Evolutionary conservation across 2,797 vertebrate species (phyloP), one percentile per base, ranked within the genome.

Genomic region (Poliocrania exsul): DNA sequence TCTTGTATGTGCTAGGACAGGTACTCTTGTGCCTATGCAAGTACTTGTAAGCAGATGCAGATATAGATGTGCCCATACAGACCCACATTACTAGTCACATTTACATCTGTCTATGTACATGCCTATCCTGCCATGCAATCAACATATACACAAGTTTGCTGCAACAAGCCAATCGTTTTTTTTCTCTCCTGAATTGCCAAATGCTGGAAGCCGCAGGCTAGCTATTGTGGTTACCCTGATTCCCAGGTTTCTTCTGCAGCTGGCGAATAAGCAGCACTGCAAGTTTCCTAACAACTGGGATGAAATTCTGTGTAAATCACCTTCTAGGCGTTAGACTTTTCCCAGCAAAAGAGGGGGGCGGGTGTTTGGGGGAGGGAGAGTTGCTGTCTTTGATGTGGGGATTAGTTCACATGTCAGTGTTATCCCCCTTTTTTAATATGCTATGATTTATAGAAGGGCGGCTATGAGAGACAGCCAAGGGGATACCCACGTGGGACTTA

Each of bases 401-500:
- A 96, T 97, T 96, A 96, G 96, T 97, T 97, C 95, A 97, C 94
- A 97, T 95, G 93, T 95, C 95, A 84, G 69, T 72, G 81, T 95
- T 95, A 95, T 94, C 72, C 91, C 95, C 49, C 6, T 47, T 95
- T 95, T 92, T 90, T 82, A 95, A 96, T 90, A 90, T 93, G 82
- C 80, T 91, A 91, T 93, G 95, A 97, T 94, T 95, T 97, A 94
- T 78, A 78, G 88, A 53, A 86, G 83, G 90, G 77, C 3, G 3
- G 82, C 84, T 91, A 77, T 86, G 93, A 82, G 86, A 93, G 86
- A 81, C 38, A 92, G 94, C 92, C 91, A 88, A 88, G 75, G 90
- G 93, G 94, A 95, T 78, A 93, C 85, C 91, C 93, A 94, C 88
- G 70, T 93, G 96, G 89, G 84, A 28, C 84, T 49, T 51, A 79